These are phyloP conservation scores for Hydriomena furcata DNA, from an alignment of 2,888 invertebrate genomes.

Conservation along the genomic window DNA sequence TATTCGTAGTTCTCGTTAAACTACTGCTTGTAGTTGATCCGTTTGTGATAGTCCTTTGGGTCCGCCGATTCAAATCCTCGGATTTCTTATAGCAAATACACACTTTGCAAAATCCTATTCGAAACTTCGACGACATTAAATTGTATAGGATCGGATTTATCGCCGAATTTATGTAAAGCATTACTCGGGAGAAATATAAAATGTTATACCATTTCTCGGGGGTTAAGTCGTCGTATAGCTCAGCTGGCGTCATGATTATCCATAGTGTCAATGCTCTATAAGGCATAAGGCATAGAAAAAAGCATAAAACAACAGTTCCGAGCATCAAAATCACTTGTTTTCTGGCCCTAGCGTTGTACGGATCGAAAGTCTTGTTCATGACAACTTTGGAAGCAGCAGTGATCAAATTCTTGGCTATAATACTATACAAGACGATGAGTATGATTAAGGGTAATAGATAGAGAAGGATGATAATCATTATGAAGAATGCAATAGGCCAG, in stretches of 20 bases:
- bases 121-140: conserved; percentile 95
- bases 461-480: conserved; percentile 90
- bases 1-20: conserved; percentile 84
- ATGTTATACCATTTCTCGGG: conserved; percentile 92
- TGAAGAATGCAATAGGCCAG: conserved; percentile 91
- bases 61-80: conserved; percentile 68
- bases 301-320: conserved; percentile 93
- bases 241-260: conserved; percentile 90
- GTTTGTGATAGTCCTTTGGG: conserved; percentile 81
- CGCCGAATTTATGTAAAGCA: conserved; percentile 95
- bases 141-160: conserved; percentile 96
- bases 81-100: conserved; percentile 83
- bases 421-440: conserved; percentile 90
- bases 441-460: conserved; percentile 92
- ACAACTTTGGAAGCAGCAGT: conserved; percentile 86
- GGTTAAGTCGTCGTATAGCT: conserved; percentile 86
- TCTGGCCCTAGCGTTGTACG: conserved; percentile 87
- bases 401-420: conserved; percentile 93
- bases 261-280: conserved; percentile 92
- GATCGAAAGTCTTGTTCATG: conserved; percentile 88
- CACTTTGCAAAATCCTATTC: conserved; percentile 89
- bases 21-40: conserved; percentile 85
- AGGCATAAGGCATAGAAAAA: conserved; percentile 94
- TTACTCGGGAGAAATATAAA: conserved; percentile 92
- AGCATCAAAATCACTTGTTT: conserved; percentile 94